Percentiles rank a stretch among this genome's conserved stretches.
Conservation (phyloP, 2,888 invertebrate genomes). For the Machimus atricapillus region DNA sequence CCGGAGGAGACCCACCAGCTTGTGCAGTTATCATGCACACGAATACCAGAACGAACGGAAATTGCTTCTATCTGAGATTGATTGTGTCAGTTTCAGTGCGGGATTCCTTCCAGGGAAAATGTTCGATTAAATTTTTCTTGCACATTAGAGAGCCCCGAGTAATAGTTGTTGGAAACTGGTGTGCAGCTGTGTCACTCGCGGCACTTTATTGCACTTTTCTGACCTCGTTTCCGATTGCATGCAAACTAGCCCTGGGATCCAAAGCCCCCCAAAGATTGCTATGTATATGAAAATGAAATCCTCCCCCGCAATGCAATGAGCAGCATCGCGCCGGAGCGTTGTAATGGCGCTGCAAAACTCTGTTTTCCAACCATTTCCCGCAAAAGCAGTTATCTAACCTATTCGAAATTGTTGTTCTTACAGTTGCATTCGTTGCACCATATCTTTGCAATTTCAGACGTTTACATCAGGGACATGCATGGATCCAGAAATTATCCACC, state of each 20-base stretch:
- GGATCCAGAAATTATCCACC: background rate
- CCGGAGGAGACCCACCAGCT: background rate
- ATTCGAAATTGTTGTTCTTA: background rate
- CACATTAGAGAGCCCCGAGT: background rate
- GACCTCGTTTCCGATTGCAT: background rate
- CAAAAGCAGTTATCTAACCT: background rate
- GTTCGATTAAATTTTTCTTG: background rate
- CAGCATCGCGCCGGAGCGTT: background rate
- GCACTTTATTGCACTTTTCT: background rate
- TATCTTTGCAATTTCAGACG: background rate
- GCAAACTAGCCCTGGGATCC: background rate
- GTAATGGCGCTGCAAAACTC: background rate
- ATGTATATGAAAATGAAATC: background rate
- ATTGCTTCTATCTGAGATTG: conserved; percentile 25
- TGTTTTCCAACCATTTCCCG: background rate
- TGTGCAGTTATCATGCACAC: background rate
- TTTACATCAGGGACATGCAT: background rate
- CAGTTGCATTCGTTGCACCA: background rate
- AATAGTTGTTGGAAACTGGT: background rate
- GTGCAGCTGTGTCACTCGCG: background rate
- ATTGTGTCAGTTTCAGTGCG: background rate
- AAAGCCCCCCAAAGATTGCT: background rate
- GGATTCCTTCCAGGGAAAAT: background rate
- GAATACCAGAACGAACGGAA: background rate
- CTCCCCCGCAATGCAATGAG: background rate